Evolutionary conservation across 2,888 invertebrate species (phyloP), one percentile per base, ranked within the genome.

Genomic region (Perizoma flavofasciatum): DNA sequence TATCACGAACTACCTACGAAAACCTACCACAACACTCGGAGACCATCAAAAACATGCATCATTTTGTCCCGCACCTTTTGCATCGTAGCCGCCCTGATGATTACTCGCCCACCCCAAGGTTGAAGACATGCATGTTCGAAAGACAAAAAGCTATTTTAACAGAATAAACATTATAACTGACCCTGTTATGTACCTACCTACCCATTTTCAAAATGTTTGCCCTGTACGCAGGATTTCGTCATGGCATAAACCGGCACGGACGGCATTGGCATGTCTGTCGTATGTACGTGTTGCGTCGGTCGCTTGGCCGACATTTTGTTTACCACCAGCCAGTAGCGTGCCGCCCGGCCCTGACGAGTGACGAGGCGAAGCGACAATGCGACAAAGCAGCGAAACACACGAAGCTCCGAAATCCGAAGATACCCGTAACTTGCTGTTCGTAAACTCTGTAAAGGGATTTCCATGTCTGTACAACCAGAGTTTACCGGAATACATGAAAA

Each of bases 401-500:
- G 22, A 22, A 22, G 1, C 22, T 22, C 22, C 22, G 44, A 79
- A 79, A 76, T 70, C 67, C 61, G 80, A 79, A 67, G 78, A 75
- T 71, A 22, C 22, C 22, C 22, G 22, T 22, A 79, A 75, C 60
- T 61, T 77, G 61, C 48, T 71, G 44, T 65, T 82, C 48, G 72
- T 82, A 7, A 72, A 73, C 56, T 57, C 75, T 48, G 75, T 82
- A 33, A 74, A 78, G 66, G 75, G 71, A 57, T 75, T 67, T 58
- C 77, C 75, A 46, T 80, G 79, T 56, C 51, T 82, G 5, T 82
- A 82, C 57, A 81, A 82, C 59, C 70, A 66, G 46, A 71, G 68
- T 60, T 63, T 74, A 45, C 56, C 63, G 1, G 81, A 81, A 35
- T 82, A 81, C 59, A 69, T 73, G 55, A 77, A 73, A 61, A 82